Evolutionary conservation across 2,113 vertebrate species (phyloP), one percentile per base, ranked within the genome.

Genomic region (Jaculus jaculus): DNA sequence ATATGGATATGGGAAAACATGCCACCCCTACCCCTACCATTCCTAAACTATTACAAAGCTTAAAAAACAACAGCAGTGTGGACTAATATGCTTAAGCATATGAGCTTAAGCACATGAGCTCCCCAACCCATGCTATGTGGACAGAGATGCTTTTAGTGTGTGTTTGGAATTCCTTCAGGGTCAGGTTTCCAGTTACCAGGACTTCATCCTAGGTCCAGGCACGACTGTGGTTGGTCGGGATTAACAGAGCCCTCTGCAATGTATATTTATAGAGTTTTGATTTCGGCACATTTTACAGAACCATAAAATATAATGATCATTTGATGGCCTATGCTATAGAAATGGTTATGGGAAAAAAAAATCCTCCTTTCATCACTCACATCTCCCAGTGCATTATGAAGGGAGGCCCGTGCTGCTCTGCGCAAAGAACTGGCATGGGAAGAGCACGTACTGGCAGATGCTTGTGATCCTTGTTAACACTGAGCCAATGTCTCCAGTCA

Each of bases 111-210:
- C 79, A 89, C 96, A 97, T 95, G 96, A 16, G 54, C 54, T 54
- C n/a, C n/a, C n/a, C n/a, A n/a, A 88, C 93, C 95, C 78, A 75
- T 80, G 94, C 91, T 95, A 90, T 79, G 95, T 21, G 20, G 95
- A 83, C 93, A 97, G 97, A 96, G 96, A 94, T 68, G 97, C 97
- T 98, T 97, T 97, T 94, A 94, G 95, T 85, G 93, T 97, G 97
- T 97, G 97, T 98, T 98, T 98, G 96, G 98, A 98, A 98, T 98
- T 98, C 97, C 94, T 98, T 87, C 72, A 72, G 97, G 90, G 96
- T 98, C 97, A 95, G 96, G 97, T 98, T 98, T 98, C 97, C 93
- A 96, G 89, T 97, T 95, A 97, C 96, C 96, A 98, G 98, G 92
- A 92, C 95, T 93, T 95, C 93, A 95, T 97, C 96, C 69, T 82